Evolutionary conservation across 2,888 invertebrate genomes (phyloP), one percentile per base, ranked within the genome.

Genomic region (Timema cristinae): DNA sequence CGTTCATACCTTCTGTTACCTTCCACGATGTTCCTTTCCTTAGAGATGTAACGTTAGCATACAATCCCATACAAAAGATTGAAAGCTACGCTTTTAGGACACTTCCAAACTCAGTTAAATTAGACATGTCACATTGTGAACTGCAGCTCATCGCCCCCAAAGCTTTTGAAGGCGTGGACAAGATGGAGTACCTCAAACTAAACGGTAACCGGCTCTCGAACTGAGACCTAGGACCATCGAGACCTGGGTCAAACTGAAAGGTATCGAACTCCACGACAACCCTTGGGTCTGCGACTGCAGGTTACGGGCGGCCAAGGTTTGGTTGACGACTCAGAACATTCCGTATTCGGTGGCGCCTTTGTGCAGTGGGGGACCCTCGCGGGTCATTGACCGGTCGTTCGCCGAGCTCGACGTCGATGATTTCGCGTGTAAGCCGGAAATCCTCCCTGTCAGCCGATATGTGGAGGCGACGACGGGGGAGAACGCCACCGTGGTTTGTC

Each of bases 251-350:
- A 89, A 90, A 72, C 85, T 95, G 68, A 90, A 92, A 80, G 91
- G 91, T 61, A 90, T 95, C 74, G 93, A 93, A 79, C 83, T 95
- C 76, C 93, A 94, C 76, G 92, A 92, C 76, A 95, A 95, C 82
- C 93, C 93, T 0, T 95, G 94, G 95, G 87, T 90, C 74, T 95
- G 95, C 80, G 94, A 95, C 80, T 95, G 95, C 79, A 89, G 92
- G 48, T 81, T 95, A 73, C 85, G 94, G 68, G 90, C 91, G 73
- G 88, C 93, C 73, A 93, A 93, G 80, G 85, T 91, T 77, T 95
- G 94, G 94, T 83, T 95, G 75, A 88, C 89, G 69, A 89, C 90
- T 78, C 88, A 90, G 77, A 92, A 93, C 79, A 87, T 91, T 56
- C 90, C 91, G 4, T 88, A 90, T 77, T 87, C 90, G n/a, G 89